These are phyloP conservation scores for Grallaria varia DNA, from an alignment of 2,113 vertebrate species.

Conservation along the genomic window DNA sequence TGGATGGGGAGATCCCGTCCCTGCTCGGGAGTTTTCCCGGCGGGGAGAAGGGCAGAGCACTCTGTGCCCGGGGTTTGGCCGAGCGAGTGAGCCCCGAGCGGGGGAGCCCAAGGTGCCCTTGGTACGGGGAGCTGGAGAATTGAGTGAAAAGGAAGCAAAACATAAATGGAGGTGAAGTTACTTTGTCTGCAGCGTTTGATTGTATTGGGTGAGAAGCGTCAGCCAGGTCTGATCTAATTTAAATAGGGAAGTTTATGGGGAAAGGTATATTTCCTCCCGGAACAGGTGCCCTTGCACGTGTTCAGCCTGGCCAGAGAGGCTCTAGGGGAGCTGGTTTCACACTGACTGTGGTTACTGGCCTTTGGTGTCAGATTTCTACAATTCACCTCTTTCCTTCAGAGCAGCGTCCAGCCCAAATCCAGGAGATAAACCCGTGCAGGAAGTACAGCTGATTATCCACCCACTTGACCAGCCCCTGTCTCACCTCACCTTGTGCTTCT, in stretches of 20 bases:
- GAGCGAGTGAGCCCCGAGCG: accelerated
- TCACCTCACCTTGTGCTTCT: neutral
- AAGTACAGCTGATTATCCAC: neutral
- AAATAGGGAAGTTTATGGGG: accelerated
- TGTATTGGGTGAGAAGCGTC: neutral
- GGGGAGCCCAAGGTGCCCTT: neutral
- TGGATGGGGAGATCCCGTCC: accelerated
- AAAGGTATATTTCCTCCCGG: accelerated
- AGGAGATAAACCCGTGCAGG: neutral
- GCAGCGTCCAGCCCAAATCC: neutral
- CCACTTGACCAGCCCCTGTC: neutral
- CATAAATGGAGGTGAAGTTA: neutral
- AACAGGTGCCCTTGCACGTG: accelerated
- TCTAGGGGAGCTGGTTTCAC: neutral
- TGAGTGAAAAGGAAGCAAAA: neutral
- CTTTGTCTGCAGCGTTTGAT: neutral
- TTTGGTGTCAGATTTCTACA: neutral
- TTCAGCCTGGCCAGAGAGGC: neutral
- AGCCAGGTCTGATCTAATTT: neutral
- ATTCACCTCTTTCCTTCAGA: neutral
- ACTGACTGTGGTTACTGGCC: accelerated
- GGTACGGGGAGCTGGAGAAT: neutral
- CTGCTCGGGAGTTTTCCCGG: accelerated
- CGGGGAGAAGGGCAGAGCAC: neutral
- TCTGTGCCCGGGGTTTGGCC: neutral